Evolutionary conservation across 2,888 invertebrate species (phyloP).

Genomic region (Callyntrura guangdongensis): DNA sequence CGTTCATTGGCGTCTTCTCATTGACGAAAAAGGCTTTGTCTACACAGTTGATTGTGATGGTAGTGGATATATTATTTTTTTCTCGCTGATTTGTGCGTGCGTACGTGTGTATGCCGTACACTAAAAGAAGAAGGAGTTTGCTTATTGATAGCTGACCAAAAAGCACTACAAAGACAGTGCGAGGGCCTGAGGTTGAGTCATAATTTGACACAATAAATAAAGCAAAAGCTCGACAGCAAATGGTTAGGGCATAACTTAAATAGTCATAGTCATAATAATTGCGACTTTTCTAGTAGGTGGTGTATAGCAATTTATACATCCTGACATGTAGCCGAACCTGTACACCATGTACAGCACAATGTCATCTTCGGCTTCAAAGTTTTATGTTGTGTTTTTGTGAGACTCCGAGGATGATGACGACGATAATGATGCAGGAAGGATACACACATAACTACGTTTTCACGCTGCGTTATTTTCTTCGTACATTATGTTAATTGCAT

Average conservation of each 20-base stretch:
- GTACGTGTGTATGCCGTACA: not conserved
- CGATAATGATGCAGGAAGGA: constrained; percentile 73
- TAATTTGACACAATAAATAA: constrained; percentile 77
- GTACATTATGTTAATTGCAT: constrained; percentile 46
- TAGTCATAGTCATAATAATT: constrained; percentile 62
- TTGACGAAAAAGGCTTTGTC: constrained; percentile 77
- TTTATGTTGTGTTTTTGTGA: constrained; percentile 1
- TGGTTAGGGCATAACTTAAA: constrained; percentile 68
- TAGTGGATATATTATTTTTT: not conserved
- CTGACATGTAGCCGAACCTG: not conserved
- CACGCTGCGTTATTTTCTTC: constrained; percentile 69
- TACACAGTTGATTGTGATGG: constrained; percentile 12
- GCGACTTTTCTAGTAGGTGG: constrained; percentile 68
- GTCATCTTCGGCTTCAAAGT: constrained; percentile 24
- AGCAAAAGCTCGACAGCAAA: constrained; percentile 76
- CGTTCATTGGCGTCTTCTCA: constrained; percentile 51
- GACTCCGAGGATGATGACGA: constrained; percentile 38
- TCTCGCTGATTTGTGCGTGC: constrained; percentile 64
- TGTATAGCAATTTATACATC: constrained; percentile 19
- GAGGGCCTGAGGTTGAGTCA: constrained; percentile 70
- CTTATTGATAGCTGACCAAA: constrained; percentile 21
- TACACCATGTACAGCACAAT: constrained; percentile 16
- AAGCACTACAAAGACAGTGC: constrained; percentile 37
- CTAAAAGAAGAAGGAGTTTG: constrained; percentile 12
- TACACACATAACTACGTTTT: constrained; percentile 32